These are phyloP conservation scores for Cryptoprocta ferox DNA, from an alignment of 2,797 vertebrate species.

Conservation along the genomic window DNA sequence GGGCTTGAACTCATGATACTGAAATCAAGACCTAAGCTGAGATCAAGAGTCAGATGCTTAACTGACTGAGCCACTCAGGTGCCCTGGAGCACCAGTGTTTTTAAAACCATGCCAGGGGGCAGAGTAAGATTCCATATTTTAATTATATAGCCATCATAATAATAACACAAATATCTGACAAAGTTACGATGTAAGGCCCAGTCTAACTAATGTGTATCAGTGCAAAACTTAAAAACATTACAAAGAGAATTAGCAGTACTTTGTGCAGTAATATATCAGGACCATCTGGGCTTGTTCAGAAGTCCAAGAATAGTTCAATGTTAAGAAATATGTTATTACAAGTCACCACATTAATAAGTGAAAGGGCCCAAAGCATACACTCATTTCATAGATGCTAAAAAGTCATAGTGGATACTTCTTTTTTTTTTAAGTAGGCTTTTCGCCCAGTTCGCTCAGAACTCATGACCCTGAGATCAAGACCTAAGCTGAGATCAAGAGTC, in stretches of 20 bases:
- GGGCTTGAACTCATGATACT: too few relatives aligned
- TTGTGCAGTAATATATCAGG: neutral
- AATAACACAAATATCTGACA: neutral
- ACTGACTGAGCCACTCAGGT: too few relatives aligned
- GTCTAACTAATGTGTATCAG: neutral
- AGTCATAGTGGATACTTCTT: neutral
- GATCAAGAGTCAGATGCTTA: too few relatives aligned
- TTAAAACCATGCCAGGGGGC: neutral
- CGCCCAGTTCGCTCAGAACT: too few relatives aligned
- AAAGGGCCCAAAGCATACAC: neutral
- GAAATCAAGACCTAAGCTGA: too few relatives aligned
- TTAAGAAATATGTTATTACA: conserved; percentile 13
- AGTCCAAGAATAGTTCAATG: neutral
- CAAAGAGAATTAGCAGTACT: neutral
- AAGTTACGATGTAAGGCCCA: neutral
- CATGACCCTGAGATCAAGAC: too few relatives aligned
- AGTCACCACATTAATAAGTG: neutral
- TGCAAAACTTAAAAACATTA: neutral
- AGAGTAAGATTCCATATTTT: neutral
- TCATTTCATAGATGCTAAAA: neutral
- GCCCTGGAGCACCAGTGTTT: neutral
- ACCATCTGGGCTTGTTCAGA: neutral
- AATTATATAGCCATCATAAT: neutral
- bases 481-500: too few relatives aligned
- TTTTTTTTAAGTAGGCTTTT: too few relatives aligned